Evolutionary conservation across 2,888 invertebrate genomes (phyloP).

Genomic region (Pandemis corylana): DNA sequence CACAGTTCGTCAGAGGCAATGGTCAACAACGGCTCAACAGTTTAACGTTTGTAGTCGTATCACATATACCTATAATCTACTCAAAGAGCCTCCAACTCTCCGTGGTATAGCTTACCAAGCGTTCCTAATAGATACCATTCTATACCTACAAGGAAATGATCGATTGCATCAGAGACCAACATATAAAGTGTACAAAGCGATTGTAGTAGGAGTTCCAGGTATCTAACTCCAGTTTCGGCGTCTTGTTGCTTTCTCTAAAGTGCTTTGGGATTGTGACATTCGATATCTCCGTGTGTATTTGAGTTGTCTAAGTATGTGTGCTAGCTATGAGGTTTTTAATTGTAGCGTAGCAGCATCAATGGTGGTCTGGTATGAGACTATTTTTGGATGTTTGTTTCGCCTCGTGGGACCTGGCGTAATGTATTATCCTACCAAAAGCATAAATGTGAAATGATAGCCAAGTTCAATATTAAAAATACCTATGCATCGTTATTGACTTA

Average conservation of each 20-base stretch:
- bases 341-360: neutral
- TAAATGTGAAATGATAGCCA: no score
- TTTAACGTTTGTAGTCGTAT: no score
- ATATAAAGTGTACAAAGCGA: conserved; percentile 7
- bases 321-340: neutral
- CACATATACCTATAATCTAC: no score
- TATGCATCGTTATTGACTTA: no score
- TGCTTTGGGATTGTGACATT: conserved; percentile 30
- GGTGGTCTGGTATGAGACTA: neutral
- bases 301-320: neutral
- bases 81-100: no score
- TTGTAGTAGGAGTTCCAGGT: conserved; percentile 20
- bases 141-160: neutral
- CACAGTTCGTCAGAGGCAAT: no score
- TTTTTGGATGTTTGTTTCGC: no score
- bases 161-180: neutral
- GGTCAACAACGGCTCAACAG: no score
- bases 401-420: no score
- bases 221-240: conserved; percentile 24
- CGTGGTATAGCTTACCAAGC: neutral
- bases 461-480: no score
- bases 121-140: neutral
- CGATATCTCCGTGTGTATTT: conserved; percentile 13
- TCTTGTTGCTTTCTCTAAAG: conserved; percentile 29
- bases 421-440: no score